These are phyloP conservation scores for Apocrypta bakeri DNA, from an alignment of 1,140 invertebrate genomes.

Conservation along the genomic window DNA sequence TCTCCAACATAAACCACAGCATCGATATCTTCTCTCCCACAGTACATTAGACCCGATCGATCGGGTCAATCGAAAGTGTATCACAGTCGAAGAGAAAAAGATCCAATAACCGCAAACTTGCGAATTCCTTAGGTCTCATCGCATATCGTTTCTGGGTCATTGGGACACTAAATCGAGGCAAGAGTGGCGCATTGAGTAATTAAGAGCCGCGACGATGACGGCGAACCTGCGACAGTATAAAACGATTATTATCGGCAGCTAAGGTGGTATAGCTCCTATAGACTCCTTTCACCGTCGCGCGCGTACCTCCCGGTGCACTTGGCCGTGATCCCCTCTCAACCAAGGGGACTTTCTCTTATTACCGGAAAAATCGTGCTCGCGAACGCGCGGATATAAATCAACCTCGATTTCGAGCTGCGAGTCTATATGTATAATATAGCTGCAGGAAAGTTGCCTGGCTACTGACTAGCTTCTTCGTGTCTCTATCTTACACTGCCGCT, in stretches of 20 bases:
- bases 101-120: too few relatives aligned
- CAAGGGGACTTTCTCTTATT: slow-evolving; percentile 48
- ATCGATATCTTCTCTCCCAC: not conserved
- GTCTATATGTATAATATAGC: not conserved
- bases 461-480: not conserved
- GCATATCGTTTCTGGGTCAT: slow-evolving; percentile 23
- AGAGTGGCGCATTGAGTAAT: slow-evolving; percentile 30
- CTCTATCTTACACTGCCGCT: too few relatives aligned
- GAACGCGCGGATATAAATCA: slow-evolving; percentile 46
- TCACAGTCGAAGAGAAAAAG: too few relatives aligned
- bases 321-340: not conserved
- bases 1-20: too few relatives aligned
- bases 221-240: not conserved
- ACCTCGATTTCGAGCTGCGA: slow-evolving; percentile 26
- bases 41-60: not conserved
- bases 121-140: not conserved
- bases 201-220: slow-evolving; percentile 5
- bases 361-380: slow-evolving; percentile 39
- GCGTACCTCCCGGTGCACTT: not conserved
- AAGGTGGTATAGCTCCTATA: not conserved
- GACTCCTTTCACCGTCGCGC: slow-evolving; percentile 38
- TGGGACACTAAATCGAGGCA: slow-evolving; percentile 8
- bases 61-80: too few relatives aligned
- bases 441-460: not conserved
- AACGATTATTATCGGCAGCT: not conserved